Conservation (phyloP, 2,797 vertebrate species). For the Falco cherrug region DNA sequence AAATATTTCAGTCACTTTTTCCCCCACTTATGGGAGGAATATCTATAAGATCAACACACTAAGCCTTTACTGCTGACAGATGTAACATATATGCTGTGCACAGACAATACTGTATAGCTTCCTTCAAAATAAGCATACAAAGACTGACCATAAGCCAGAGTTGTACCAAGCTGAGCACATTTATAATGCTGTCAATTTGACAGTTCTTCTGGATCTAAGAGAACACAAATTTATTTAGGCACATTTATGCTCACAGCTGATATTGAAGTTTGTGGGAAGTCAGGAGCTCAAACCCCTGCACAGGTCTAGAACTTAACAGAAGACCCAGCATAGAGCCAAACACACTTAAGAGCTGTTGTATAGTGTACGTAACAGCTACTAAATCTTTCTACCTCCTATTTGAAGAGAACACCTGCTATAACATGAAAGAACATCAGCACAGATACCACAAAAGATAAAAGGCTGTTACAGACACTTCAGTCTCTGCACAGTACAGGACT, state of each 20-base stretch:
- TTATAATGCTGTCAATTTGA: not conserved
- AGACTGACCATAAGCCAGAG: not conserved
- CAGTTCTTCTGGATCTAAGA: not conserved
- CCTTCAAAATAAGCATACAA: not conserved
- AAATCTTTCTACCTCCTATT: not conserved
- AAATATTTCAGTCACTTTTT: not conserved
- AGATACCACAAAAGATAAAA: conserved; percentile 14
- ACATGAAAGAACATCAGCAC: not conserved
- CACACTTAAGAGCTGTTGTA: not conserved
- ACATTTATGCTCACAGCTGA: not conserved
- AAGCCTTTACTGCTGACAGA: not conserved
- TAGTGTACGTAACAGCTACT: not conserved
- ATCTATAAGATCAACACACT: not conserved
- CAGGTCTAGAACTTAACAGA: not conserved
- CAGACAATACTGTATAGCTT: not conserved
- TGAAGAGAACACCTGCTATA: not conserved
- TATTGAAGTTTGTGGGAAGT: not conserved
- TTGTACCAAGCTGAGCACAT: not conserved
- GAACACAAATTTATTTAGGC: not conserved
- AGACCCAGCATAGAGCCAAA: not conserved
- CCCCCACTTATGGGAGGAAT: not conserved
- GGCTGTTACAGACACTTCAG: not conserved
- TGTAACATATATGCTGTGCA: accelerated
- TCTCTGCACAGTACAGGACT: not conserved
- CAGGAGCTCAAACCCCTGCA: not conserved